A percentile compares a stretch with the other conserved stretches of the same genome.
Evolutionary conservation across 2,113 vertebrate species (phyloP).

Genomic region (Saguinus midas): DNA sequence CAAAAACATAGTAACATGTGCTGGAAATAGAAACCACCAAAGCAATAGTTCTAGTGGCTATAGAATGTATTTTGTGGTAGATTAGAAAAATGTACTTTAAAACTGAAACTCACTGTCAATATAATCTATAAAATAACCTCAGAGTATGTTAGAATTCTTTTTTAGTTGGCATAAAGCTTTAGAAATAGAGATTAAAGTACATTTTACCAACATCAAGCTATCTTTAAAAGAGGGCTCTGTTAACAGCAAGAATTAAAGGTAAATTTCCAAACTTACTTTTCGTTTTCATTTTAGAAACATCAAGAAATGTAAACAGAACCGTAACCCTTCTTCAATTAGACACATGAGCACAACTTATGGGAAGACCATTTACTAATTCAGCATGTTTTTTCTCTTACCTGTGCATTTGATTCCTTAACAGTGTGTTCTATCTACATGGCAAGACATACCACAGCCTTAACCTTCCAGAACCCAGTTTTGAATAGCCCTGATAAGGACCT

Average conservation of each 20-base stretch:
- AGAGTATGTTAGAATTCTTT: neutral
- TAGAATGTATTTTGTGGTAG: neutral
- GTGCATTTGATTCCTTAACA: constrained; percentile 19
- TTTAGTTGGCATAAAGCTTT: neutral
- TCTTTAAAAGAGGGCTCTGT: constrained; percentile 4
- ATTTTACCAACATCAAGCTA: neutral
- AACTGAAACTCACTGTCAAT: neutral
- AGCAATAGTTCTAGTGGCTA: constrained; percentile 44
- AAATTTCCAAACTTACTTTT: neutral
- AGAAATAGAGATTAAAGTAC: constrained; percentile 3
- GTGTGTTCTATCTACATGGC: neutral
- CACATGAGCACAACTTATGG: neutral
- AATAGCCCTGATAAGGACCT: neutral
- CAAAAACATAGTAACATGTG: constrained; percentile 62
- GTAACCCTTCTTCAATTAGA: neutral
- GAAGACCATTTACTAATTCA: constrained; percentile 4
- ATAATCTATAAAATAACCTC: neutral
- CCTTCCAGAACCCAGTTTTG: neutral
- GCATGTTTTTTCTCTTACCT: neutral
- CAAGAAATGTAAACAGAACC: neutral
- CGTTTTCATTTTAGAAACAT: constrained; percentile 49
- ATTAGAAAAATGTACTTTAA: constrained; percentile 11
- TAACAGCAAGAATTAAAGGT: constrained; percentile 5
- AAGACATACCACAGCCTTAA: neutral
- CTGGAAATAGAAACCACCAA: constrained; percentile 56